Conservation (phyloP, 2,888 invertebrate genomes). For the Byasa hedistus region DNA sequence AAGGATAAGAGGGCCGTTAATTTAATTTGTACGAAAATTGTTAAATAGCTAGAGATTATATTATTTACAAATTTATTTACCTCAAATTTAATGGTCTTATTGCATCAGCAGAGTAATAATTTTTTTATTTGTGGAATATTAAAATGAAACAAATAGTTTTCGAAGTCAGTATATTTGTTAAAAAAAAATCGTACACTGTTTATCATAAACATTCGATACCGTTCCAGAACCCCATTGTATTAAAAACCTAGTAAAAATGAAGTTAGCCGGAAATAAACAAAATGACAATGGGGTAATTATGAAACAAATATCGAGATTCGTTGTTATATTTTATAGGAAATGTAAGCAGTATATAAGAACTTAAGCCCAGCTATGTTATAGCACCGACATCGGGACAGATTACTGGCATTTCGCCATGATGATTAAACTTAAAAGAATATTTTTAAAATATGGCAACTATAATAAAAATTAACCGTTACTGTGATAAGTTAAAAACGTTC, state of each 20-base stretch:
- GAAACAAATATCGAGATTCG: slow-evolving; percentile 74
- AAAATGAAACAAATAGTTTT: slow-evolving; percentile 48
- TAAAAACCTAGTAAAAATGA: slow-evolving; percentile 51
- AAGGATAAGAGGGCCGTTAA: no score
- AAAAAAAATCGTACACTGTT: slow-evolving; percentile 64
- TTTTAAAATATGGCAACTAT: slow-evolving; percentile 73
- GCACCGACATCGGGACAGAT: slow-evolving; percentile 70
- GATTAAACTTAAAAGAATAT: slow-evolving; percentile 41
- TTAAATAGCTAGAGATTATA: no score
- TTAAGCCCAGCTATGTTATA: slow-evolving; percentile 44
- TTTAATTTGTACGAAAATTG: no score
- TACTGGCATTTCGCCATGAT: slow-evolving; percentile 46
- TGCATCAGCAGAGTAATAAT: no score
- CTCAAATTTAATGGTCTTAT: no score
- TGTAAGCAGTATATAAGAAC: slow-evolving; percentile 36
- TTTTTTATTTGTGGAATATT: neutral
- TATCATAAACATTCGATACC: slow-evolving; percentile 55
- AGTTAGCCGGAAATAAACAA: slow-evolving; percentile 41
- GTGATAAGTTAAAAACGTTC: slow-evolving; percentile 15
- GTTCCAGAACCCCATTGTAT: slow-evolving; percentile 79
- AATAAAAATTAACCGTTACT: slow-evolving; percentile 33
- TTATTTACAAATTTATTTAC: no score
- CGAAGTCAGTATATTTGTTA: slow-evolving; percentile 77
- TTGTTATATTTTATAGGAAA: slow-evolving; percentile 53
- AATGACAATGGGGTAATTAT: slow-evolving; percentile 72